Conservation (phyloP, 2,888 invertebrate genomes). For the Platycheirus rosarum region DNA sequence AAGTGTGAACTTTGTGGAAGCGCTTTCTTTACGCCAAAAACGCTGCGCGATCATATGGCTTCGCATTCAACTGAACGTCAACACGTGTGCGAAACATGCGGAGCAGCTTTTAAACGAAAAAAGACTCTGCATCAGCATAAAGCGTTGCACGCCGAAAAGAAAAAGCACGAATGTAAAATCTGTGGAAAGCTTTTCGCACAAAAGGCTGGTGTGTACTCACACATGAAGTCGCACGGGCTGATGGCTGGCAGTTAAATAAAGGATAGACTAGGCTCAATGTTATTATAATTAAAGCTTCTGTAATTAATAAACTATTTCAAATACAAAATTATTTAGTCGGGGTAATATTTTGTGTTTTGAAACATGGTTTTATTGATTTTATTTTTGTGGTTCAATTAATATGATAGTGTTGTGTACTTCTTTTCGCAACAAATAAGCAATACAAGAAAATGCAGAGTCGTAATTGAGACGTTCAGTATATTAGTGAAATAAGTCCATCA, state of each 20-base stretch:
- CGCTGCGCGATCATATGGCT: conserved; percentile 54
- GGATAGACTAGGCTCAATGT: neutral
- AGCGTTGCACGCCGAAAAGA: conserved; percentile 47
- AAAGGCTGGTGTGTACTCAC: conserved; percentile 57
- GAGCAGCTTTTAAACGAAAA: conserved; percentile 57
- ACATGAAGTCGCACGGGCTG: conserved; percentile 60
- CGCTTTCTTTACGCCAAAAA: conserved; percentile 50
- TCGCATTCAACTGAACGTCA: conserved; percentile 56
- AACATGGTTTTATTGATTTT: too few species aligned
- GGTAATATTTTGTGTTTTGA: too few species aligned
- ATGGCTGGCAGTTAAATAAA: conserved; percentile 30
- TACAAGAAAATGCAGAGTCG: too few species aligned
- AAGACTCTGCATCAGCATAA: conserved; percentile 56
- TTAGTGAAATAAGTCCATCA: too few species aligned
- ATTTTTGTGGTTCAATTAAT: too few species aligned
- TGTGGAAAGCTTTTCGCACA: conserved; percentile 60
- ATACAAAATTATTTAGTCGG: too few species aligned
- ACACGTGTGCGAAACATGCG: conserved; percentile 60
- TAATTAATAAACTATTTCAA: neutral
- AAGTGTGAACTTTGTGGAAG: conserved; percentile 53
- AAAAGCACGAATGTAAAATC: conserved; percentile 60
- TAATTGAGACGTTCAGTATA: too few species aligned
- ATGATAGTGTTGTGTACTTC: too few species aligned
- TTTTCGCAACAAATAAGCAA: too few species aligned
- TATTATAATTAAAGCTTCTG: neutral